Percentiles rank a stretch among this genome's conserved stretches.
These are phyloP conservation scores for Gambusia yucatana DNA, from an alignment of 2,797 vertebrate species.

Conservation along the genomic window DNA sequence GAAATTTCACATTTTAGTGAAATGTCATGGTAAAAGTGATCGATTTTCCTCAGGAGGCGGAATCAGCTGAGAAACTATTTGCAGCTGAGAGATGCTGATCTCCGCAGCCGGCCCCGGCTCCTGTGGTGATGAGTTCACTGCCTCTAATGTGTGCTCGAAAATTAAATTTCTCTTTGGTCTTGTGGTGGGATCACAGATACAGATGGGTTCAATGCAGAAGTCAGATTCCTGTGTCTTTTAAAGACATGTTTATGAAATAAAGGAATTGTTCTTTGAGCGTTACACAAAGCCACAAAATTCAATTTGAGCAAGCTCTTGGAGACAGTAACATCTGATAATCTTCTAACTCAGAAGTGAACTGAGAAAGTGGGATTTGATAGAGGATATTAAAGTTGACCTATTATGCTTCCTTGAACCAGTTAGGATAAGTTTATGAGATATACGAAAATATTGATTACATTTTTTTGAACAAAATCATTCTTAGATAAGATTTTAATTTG, in stretches of 20 bases:
- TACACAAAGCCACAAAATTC: background rate
- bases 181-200: background rate
- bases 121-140: background rate
- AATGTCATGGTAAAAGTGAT: background rate
- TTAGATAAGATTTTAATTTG: no score
- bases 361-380: slow-evolving; percentile 22
- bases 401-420: no score
- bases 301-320: background rate
- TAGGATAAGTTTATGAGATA: no score
- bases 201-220: slow-evolving; percentile 1
- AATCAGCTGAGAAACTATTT: background rate
- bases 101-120: background rate
- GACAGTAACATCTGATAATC: background rate
- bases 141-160: background rate
- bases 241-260: background rate
- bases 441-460: no score
- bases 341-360: background rate
- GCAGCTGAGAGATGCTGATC: background rate
- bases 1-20: background rate
- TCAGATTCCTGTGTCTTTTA: background rate
- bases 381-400: slow-evolving; percentile 9
- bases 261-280: background rate
- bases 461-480: no score
- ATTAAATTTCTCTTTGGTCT: slow-evolving; percentile 1
- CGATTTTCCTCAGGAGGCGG: background rate